Conservation (phyloP, 2,888 invertebrate genomes). For the Patella ulyssiponensis region DNA sequence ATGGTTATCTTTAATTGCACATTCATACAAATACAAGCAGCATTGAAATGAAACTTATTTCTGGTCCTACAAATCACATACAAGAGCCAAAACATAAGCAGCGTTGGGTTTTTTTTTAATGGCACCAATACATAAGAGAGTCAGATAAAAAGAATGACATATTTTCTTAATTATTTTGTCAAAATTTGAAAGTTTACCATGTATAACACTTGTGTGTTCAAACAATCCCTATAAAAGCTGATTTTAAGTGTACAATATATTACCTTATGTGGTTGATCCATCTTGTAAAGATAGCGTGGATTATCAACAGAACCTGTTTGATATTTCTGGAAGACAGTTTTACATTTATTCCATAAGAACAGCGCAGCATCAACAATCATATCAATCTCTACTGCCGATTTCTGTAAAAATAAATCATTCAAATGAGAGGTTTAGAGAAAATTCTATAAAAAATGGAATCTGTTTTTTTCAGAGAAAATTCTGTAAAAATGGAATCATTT, state of each 20-base stretch:
- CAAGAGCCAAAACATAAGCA: too few relatives aligned
- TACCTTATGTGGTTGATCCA: slow-evolving; percentile 71
- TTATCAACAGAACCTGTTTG: slow-evolving; percentile 71
- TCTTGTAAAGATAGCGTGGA: slow-evolving; percentile 67
- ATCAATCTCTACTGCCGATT: slow-evolving; percentile 65
- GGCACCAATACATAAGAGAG: too few relatives aligned
- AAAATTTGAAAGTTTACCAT: too few relatives aligned
- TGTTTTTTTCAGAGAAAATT: background rate
- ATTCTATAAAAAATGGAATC: background rate
- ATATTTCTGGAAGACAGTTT: slow-evolving; percentile 68
- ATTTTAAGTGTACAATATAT: background rate
- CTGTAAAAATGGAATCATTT: background rate
- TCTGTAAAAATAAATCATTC: slow-evolving; percentile 45
- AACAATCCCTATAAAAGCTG: too few relatives aligned
- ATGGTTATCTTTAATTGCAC: background rate
- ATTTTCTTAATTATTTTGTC: too few relatives aligned
- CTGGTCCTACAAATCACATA: too few relatives aligned
- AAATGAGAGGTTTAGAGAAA: background rate
- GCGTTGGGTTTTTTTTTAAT: too few relatives aligned
- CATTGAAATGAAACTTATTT: background rate
- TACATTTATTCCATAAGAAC: slow-evolving; percentile 70
- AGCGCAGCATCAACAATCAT: slow-evolving; percentile 69
- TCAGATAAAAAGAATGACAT: too few relatives aligned
- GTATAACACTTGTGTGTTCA: too few relatives aligned
- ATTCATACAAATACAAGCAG: background rate